Conservation (phyloP, 64 coral and sea anemone species). For the Dendronephthya gigantea region DNA sequence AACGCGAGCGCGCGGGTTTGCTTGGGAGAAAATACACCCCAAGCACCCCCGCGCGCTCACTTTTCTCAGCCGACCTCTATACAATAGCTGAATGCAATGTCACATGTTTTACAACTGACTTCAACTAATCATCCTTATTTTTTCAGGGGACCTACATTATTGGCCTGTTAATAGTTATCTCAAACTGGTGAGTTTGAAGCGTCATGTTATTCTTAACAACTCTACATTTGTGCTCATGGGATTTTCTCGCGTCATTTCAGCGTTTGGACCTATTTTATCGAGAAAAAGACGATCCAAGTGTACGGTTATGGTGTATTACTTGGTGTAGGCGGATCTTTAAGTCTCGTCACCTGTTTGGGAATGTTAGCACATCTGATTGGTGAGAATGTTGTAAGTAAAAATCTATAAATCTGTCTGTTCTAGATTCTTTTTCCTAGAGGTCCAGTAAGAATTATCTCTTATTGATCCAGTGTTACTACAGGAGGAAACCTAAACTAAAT, state of each 20-base stretch:
- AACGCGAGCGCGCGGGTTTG: too few relatives aligned
- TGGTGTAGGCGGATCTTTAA: constrained; percentile 73
- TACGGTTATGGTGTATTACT: constrained; percentile 49
- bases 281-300: constrained; percentile 14
- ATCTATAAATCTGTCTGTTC: too few relatives aligned
- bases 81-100: too few relatives aligned
- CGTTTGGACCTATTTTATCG: constrained; percentile 36
- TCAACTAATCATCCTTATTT: background rate
- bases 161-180: constrained; percentile 36
- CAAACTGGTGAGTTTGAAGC: constrained; percentile 20
- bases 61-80: too few relatives aligned
- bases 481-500: too few relatives aligned
- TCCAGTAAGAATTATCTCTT: too few relatives aligned
- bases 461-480: too few relatives aligned
- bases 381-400: constrained; percentile 66
- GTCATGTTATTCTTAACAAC: background rate
- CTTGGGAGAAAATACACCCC: too few relatives aligned
- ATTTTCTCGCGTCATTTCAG: constrained; percentile 17
- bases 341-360: constrained; percentile 65
- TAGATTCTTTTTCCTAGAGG: too few relatives aligned
- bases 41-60: too few relatives aligned
- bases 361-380: constrained; percentile 89
- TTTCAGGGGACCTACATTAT: constrained; percentile 34
- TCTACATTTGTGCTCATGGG: background rate
- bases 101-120: too few relatives aligned